A percentile compares a stretch with the other conserved stretches of the same genome.
These are phyloP conservation scores for Drepanosiphum platanoidis DNA, from an alignment of 2,888 invertebrate species.

Conservation along the genomic window DNA sequence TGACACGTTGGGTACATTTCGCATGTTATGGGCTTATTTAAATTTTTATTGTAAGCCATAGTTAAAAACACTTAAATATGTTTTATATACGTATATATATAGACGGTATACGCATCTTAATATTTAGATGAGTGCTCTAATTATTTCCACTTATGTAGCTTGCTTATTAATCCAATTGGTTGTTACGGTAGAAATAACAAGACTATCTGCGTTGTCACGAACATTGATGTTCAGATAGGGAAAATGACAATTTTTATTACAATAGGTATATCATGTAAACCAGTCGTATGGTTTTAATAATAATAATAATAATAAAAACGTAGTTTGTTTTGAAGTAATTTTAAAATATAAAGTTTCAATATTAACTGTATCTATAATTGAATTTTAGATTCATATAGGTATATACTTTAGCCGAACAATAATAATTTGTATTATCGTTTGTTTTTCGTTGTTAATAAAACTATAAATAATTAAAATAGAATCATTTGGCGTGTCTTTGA, in stretches of 20 bases:
- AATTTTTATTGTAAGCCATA: background rate
- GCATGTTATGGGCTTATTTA: background rate
- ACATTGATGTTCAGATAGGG: background rate
- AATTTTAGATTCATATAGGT: background rate
- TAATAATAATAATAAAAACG: background rate
- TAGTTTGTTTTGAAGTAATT: background rate
- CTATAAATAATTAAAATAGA: background rate
- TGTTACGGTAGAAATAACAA: background rate
- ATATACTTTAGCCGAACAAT: background rate
- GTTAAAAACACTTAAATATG: background rate
- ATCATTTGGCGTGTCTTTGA: background rate
- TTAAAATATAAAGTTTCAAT: background rate
- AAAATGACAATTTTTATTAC: background rate
- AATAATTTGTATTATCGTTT: background rate
- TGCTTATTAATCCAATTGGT: conserved; percentile 5
- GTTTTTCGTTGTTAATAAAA: background rate
- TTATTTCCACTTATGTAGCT: conserved; percentile 11
- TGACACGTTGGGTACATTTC: background rate
- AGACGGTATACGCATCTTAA: background rate
- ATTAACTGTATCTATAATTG: background rate
- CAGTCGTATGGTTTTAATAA: background rate
- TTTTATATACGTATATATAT: background rate
- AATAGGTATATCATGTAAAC: background rate
- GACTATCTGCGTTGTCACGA: background rate
- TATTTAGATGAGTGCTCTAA: background rate